phyloP scores from a whole-genome alignment of 1,140 invertebrate species.

The Cydia splendana region DNA sequence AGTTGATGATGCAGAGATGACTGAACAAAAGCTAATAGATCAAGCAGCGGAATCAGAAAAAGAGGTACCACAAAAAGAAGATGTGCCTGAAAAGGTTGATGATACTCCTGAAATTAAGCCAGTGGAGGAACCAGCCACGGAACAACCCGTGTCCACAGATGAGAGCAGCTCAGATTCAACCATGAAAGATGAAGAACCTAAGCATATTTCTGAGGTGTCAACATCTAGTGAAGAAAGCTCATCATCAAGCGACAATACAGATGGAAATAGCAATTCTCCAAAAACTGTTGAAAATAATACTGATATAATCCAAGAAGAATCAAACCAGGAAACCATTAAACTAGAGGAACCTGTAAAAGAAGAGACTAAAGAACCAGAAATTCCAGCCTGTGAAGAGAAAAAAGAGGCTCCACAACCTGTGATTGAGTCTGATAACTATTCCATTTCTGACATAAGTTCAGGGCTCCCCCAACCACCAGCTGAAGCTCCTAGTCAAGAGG shows the following conservation, averaged over 20 bases:
- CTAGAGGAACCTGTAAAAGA: conserved; percentile 33
- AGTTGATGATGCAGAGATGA: conserved; percentile 72
- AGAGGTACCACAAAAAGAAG: conserved; percentile 32
- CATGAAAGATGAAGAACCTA: conserved; percentile 63
- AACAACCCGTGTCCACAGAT: conserved; percentile 43
- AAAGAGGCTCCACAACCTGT: conserved; percentile 38
- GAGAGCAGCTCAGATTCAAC: conserved; percentile 61
- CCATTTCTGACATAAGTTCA: conserved; percentile 71
- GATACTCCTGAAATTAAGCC: conserved; percentile 38
- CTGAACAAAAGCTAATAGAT: conserved; percentile 58
- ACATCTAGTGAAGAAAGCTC: conserved; percentile 74
- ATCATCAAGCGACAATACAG: conserved; percentile 73
- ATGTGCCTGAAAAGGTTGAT: conserved; percentile 42
- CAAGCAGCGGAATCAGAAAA: conserved; percentile 46
- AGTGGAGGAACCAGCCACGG: conserved; percentile 35
- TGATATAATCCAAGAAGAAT: conserved; percentile 49
- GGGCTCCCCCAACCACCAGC: conserved; percentile 53
- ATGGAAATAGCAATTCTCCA: conserved; percentile 73
- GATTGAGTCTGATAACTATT: conserved; percentile 68
- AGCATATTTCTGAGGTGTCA: conserved; percentile 58
- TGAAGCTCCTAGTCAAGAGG: background rate
- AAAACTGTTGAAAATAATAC: conserved; percentile 55
- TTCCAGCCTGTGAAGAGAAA: conserved; percentile 36
- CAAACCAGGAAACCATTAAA: conserved; percentile 43
- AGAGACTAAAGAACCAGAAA: conserved; percentile 38